Conservation (phyloP, 2,888 invertebrate species). For the Agrotis exclamationis region DNA sequence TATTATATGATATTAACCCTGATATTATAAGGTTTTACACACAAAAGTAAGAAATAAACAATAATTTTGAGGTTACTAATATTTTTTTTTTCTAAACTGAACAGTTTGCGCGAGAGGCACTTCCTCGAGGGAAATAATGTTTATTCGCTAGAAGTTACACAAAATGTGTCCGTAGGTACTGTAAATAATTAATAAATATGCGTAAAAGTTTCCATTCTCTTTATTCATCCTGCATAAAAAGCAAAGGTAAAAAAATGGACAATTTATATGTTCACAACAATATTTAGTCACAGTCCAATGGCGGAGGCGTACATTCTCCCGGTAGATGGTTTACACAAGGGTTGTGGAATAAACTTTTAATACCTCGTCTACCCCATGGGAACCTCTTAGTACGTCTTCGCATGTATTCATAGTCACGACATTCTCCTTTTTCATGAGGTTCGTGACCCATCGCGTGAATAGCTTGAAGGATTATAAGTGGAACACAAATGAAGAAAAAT, state of each 20-base stretch:
- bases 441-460: slow-evolving; percentile 68
- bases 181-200: slow-evolving; percentile 15
- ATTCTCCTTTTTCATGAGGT: slow-evolving; percentile 70
- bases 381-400: slow-evolving; percentile 94
- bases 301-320: slow-evolving; percentile 81
- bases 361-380: slow-evolving; percentile 97
- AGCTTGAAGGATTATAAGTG: slow-evolving; percentile 77
- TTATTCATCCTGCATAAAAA: slow-evolving; percentile 15
- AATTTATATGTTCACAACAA: background rate
- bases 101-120: too few relatives aligned
- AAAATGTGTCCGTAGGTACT: background rate
- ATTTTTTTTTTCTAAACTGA: too few relatives aligned
- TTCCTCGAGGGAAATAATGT: too few relatives aligned
- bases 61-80: too few relatives aligned
- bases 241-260: background rate
- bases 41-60: too few relatives aligned
- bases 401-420: slow-evolving; percentile 94
- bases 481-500: slow-evolving; percentile 77
- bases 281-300: slow-evolving; percentile 78
- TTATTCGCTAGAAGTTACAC: too few relatives aligned
- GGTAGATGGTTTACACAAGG: slow-evolving; percentile 92
- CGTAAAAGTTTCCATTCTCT: background rate
- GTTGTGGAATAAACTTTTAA: slow-evolving; percentile 96
- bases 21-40: too few relatives aligned
- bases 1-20: too few relatives aligned